phyloP scores from a whole-genome alignment of 2,888 invertebrate species.

The Tethea ocularis region DNA sequence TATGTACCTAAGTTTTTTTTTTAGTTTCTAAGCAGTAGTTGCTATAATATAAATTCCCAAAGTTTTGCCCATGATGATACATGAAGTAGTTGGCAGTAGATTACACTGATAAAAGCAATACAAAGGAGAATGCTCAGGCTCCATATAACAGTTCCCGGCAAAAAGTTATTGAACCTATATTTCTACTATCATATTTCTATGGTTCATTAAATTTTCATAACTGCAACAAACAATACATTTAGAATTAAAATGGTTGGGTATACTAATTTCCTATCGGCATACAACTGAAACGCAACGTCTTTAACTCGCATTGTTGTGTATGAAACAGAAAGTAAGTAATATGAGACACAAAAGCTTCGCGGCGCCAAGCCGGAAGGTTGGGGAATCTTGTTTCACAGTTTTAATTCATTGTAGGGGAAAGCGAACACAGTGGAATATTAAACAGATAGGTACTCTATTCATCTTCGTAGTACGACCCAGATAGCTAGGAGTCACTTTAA shows the following conservation, averaged over 20 bases:
- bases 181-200: too few relatives aligned
- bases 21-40: too few relatives aligned
- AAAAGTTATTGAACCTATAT: too few relatives aligned
- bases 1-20: too few relatives aligned
- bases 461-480: constrained; percentile 52
- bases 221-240: background rate
- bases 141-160: too few relatives aligned
- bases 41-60: too few relatives aligned
- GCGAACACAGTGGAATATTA: constrained; percentile 55
- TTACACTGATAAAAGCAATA: too few relatives aligned
- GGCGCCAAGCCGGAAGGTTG: constrained; percentile 29
- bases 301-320: background rate
- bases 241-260: background rate
- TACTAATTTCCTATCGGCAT: background rate
- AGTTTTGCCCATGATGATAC: too few relatives aligned
- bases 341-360: constrained; percentile 26
- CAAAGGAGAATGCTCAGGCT: too few relatives aligned
- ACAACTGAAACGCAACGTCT: background rate
- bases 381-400: constrained; percentile 45
- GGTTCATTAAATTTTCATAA: too few relatives aligned
- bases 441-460: constrained; percentile 52
- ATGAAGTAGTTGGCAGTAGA: too few relatives aligned
- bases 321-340: constrained; percentile 30
- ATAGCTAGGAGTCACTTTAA: constrained; percentile 38
- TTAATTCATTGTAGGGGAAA: constrained; percentile 54